phyloP scores from a whole-genome alignment of 2,797 vertebrate species.

The Poliocrania exsul region DNA sequence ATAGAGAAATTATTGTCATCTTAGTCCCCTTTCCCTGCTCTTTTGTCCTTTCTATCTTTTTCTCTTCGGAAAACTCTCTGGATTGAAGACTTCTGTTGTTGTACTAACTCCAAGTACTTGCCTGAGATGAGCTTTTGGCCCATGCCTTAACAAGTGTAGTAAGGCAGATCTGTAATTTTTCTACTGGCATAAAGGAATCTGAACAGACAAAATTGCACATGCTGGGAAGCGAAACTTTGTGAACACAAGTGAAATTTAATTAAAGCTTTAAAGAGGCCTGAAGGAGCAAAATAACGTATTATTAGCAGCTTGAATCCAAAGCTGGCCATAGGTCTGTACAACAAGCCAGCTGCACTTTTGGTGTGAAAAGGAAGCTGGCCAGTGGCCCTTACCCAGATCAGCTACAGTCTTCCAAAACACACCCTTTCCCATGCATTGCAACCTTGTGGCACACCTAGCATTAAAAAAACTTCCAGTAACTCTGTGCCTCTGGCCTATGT shows the following conservation, averaged over 20 bases:
- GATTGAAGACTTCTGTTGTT: neutral
- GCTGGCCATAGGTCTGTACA: neutral
- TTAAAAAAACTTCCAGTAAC: slow-evolving; percentile 51
- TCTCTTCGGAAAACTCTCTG: neutral
- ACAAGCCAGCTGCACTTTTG: neutral
- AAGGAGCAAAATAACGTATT: slow-evolving; percentile 31
- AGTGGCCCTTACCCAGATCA: neutral
- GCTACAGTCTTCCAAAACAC: slow-evolving; percentile 17
- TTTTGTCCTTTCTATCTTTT: neutral
- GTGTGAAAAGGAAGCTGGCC: slow-evolving; percentile 53
- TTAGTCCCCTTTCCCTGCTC: neutral
- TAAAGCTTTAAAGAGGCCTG: slow-evolving; percentile 30
- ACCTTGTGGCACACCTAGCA: slow-evolving; percentile 19
- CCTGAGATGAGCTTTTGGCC: neutral
- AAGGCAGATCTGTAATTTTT: neutral
- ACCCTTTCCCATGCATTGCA: slow-evolving; percentile 36
- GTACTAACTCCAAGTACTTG: neutral
- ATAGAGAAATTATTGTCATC: neutral
- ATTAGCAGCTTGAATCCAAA: slow-evolving; percentile 28
- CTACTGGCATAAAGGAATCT: neutral
- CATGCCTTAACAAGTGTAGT: neutral
- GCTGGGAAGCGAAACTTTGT: neutral
- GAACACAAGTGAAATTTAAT: slow-evolving; percentile 20
- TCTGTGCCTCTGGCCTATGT: slow-evolving; percentile 13
- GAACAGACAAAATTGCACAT: slow-evolving; percentile 1